Evolutionary conservation across 2,888 invertebrate species (phyloP).

Genomic region (Ecdyonurus torrentis): DNA sequence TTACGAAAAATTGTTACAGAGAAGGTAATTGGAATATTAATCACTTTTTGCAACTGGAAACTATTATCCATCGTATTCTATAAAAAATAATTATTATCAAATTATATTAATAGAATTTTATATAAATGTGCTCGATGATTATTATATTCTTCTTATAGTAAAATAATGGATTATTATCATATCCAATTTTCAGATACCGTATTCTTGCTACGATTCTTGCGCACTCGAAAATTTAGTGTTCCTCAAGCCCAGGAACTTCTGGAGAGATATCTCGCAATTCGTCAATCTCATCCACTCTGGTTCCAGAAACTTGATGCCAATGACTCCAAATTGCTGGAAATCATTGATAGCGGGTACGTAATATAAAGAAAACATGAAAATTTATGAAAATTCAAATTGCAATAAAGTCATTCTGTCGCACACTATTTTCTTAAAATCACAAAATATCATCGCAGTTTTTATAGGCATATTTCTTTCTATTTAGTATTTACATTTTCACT

Average conservation of each 20-base stretch:
- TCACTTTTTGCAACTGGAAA: too few relatives aligned
- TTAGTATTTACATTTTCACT: too few relatives aligned
- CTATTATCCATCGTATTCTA: neutral
- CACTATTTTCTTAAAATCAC: too few relatives aligned
- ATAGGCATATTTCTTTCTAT: too few relatives aligned
- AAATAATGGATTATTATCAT: too few relatives aligned
- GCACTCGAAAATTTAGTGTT: conserved; percentile 24
- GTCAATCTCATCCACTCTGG: conserved; percentile 74
- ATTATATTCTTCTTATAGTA: too few relatives aligned
- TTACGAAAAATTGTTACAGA: too few relatives aligned
- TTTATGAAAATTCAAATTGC: too few relatives aligned
- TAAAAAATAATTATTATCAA: neutral
- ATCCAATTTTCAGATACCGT: conserved; percentile 44
- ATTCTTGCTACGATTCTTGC: conserved; percentile 42
- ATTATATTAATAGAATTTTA: neutral
- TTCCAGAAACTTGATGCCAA: conserved; percentile 64
- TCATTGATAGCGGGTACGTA: conserved; percentile 64
- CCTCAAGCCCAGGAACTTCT: conserved; percentile 29
- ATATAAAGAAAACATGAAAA: too few relatives aligned
- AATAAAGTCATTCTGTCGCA: too few relatives aligned
- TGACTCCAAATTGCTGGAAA: conserved; percentile 60
- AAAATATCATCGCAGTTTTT: too few relatives aligned
- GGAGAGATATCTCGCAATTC: conserved; percentile 68
- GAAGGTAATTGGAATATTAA: too few relatives aligned
- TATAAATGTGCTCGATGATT: neutral